Evolutionary conservation across 2,797 vertebrate species (phyloP), one percentile per base, ranked within the genome.

Genomic region (Molossus alvarezi): DNA sequence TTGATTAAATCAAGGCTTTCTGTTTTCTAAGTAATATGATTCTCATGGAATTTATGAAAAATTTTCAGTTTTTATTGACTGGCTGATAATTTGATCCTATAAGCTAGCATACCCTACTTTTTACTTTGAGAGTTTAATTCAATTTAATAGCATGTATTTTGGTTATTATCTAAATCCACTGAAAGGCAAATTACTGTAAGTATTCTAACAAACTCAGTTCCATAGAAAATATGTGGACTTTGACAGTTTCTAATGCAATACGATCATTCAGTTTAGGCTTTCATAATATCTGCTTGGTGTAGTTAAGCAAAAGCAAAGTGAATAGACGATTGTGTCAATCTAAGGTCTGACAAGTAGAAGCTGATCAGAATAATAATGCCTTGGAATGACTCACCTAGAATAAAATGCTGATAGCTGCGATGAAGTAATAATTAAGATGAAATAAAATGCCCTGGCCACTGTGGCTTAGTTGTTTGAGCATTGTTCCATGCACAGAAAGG

Each of bases 371-470:
- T n/a, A 89, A 37, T 7, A 96, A 33, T 29, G 29, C 0, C 0
- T 6, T 64, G 48, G 1, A 62, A 45, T n/a, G 60, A 92, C 37
- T 95, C 89, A 96, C 65, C 18, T 71, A 73, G 51, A 95, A 95
- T 29, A 20, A 95, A 97, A 41, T 67, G 9, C 23, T 97, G 65
- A 72, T 13, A 95, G 27, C 88, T 85, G 62, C 88, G 96, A 71
- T 79, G 11, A 53, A 72, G 62, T 18, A 73, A 37, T 84, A n/a
- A 71, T 82, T 79, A 69, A 11, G 7, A 72, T 77, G 4, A 91
- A 92, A 76, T 81, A 53, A 81, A 91, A 77, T n/a, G 25, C 73
- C 53, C 90, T 95, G 85, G 33, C 1, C 41, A 41, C 41, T 41
- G 41, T 41, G 41, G 41, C 41, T 41, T 41, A 41, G 41, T 41